Evolutionary conservation across 2,888 invertebrate genomes (phyloP).

Genomic region (Periphyllus acericola): DNA sequence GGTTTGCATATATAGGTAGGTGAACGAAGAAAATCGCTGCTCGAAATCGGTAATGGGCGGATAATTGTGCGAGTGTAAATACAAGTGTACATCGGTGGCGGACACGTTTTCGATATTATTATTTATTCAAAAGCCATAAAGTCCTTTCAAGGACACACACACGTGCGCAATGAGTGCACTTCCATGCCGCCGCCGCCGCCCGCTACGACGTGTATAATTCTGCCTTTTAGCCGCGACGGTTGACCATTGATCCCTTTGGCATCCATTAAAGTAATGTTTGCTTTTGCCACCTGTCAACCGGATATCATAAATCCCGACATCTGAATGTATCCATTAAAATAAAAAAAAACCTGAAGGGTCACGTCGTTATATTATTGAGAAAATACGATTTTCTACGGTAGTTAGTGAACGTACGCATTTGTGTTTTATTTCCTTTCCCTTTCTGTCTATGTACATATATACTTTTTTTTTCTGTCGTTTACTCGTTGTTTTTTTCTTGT

Average conservation of each 20-base stretch:
- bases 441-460: neutral
- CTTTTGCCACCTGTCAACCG: slow-evolving; percentile 59
- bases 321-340: slow-evolving; percentile 59
- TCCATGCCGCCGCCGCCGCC: neutral
- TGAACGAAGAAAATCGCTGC: slow-evolving; percentile 39
- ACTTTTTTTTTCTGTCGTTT: neutral
- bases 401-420: slow-evolving; percentile 10
- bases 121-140: slow-evolving; percentile 61
- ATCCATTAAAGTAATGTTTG: slow-evolving; percentile 61
- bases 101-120: slow-evolving; percentile 36
- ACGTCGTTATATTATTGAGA: slow-evolving; percentile 17
- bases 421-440: neutral
- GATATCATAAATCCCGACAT: slow-evolving; percentile 59
- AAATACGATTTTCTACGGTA: slow-evolving; percentile 21
- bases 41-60: slow-evolving; percentile 62
- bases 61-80: slow-evolving; percentile 53
- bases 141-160: slow-evolving; percentile 36
- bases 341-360: slow-evolving; percentile 28
- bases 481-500: neutral
- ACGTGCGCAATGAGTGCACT: slow-evolving; percentile 17
- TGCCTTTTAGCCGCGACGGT: slow-evolving; percentile 55
- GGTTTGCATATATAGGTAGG: neutral
- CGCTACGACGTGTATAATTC: neutral
- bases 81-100: neutral
- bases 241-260: slow-evolving; percentile 56